A percentile compares a stretch with the other conserved stretches of the same genome.
phyloP scores from a whole-genome alignment of 2,797 vertebrate species.

The Sebastes hubbsi region DNA sequence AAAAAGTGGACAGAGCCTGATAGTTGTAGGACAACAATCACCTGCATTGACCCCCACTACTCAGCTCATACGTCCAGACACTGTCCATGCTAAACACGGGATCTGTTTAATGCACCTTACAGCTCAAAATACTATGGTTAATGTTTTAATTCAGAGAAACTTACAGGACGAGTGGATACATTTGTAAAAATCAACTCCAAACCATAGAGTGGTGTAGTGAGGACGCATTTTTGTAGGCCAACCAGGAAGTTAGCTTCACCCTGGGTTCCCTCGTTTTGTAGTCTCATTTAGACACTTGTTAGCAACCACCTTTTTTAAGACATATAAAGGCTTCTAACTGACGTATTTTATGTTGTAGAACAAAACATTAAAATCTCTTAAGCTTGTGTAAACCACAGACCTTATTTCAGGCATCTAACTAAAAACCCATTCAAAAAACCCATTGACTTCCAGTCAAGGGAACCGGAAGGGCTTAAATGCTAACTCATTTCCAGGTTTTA shows the following conservation, averaged over 20 bases:
- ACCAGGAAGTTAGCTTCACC: background rate
- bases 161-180: background rate
- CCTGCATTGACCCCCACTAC: conserved; percentile 32
- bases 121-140: background rate
- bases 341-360: no score
- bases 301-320: no score
- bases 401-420: background rate
- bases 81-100: background rate
- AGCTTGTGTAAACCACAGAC: background rate
- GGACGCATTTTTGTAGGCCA: background rate
- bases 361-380: background rate
- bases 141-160: background rate
- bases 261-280: no score
- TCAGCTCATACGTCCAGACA: conserved; percentile 14
- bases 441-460: background rate
- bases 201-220: background rate
- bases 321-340: no score
- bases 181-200: background rate
- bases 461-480: background rate
- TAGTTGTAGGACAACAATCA: conserved; percentile 32
- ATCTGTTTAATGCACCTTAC: conserved; percentile 13
- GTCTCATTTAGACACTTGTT: no score
- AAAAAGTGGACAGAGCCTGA: conserved; percentile 35
- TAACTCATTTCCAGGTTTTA: background rate
- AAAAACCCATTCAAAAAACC: background rate